phyloP scores from a whole-genome alignment of 2,113 vertebrate genomes.

The Plecotus auritus region DNA sequence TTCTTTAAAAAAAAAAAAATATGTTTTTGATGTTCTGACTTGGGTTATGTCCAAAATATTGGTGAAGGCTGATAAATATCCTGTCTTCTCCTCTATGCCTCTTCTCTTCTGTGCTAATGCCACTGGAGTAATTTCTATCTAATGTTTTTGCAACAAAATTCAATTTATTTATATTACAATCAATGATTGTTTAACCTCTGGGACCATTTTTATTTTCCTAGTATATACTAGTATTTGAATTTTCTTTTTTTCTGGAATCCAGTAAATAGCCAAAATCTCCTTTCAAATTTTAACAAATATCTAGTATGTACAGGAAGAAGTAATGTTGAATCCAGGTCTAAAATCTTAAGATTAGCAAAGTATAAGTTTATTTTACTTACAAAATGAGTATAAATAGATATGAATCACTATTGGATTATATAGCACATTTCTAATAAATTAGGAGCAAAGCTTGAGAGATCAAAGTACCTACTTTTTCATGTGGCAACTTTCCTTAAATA shows the following conservation, averaged over 20 bases:
- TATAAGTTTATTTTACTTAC: conserved; percentile 51
- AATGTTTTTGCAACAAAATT: not conserved
- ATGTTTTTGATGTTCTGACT: conserved; percentile 29
- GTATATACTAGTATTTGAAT: conserved; percentile 19
- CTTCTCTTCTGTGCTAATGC: not conserved
- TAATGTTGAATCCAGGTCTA: conserved; percentile 26
- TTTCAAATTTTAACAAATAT: not conserved
- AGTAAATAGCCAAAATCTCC: conserved; percentile 37
- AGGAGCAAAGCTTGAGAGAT: conserved; percentile 74
- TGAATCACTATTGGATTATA: conserved; percentile 36
- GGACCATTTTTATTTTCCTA: not conserved
- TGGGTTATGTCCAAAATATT: not conserved
- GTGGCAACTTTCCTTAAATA: conserved; percentile 78
- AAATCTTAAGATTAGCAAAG: conserved; percentile 54
- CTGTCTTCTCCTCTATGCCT: not conserved
- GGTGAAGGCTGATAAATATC: not conserved
- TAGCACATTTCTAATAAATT: conserved; percentile 61
- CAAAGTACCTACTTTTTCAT: conserved; percentile 80
- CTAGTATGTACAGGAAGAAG: not conserved
- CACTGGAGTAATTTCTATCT: not conserved
- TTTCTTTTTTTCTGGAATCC: conserved; percentile 40
- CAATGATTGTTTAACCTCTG: not conserved
- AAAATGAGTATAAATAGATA: conserved; percentile 66
- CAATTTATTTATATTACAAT: not conserved
- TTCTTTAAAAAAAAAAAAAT: conserved; percentile 26